Evolutionary conservation across 2,797 vertebrate species (phyloP), one percentile per base, ranked within the genome.

Genomic region (Caiman crocodilus): DNA sequence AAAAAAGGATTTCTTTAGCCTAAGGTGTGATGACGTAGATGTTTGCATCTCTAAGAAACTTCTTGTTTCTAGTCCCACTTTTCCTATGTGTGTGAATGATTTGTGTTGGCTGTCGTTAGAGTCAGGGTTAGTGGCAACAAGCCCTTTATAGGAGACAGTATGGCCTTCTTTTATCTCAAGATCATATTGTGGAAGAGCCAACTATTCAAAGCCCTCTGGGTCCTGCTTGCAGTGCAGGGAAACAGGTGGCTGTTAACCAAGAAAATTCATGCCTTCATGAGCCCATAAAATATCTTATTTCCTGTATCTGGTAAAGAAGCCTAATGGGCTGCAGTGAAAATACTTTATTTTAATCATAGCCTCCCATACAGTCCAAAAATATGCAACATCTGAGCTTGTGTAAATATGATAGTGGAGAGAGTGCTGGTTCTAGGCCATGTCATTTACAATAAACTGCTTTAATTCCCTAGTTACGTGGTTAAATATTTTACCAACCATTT

Each of bases 391-490:
- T 71, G 61, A 78, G 55, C 3, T 0, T 76, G 63, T 77, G 50
- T 60, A 81, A 50, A 81, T 88, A 85, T 65, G 63, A 59, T 90
- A 65, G 56, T 79, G 32, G 79, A 89, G n/a, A 16, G 82, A 32
- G 18, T 76, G 59, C 77, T 90, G 65, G 88, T 90, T 95, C 93
- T 96, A 90, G 94, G 95, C 84, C 95, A 61, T 94, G 82, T 94
- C 84, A 92, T 94, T 95, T 94, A 80, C 90, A 91, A 59, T 1
- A 58, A 91, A 84, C 79, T 91, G 89, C 88, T 90, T 93, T 96
- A 96, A 88, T 94, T 95, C 77, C 95, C 88, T 95, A 91, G 92
- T 92, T 94, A 95, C 93, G 79, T n/a, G 42, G 86, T 94, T 94
- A 96, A 96, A 97, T 95, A 94, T 96, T 95, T 96, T 87, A 96